phyloP scores from a whole-genome alignment of 2,888 invertebrate genomes.

The Noctua fimbriata region DNA sequence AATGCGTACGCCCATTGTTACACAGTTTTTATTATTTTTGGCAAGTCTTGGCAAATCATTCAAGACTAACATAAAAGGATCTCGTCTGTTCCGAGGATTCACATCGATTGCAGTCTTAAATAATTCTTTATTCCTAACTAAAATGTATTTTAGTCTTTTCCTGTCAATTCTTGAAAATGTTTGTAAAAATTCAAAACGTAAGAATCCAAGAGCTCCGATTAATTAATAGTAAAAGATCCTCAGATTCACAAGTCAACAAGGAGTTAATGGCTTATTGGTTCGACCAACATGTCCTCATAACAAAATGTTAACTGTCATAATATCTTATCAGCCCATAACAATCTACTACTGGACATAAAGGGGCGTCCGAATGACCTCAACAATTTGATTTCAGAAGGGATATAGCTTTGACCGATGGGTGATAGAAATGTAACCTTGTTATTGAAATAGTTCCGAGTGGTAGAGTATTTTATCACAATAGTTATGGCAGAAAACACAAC shows the following conservation, averaged over 20 bases:
- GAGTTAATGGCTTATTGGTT: constrained; percentile 34
- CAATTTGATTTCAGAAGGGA: constrained; percentile 27
- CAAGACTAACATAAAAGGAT: too few species aligned
- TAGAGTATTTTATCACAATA: neutral
- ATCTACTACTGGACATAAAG: constrained; percentile 40
- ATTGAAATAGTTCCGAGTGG: constrained; percentile 7
- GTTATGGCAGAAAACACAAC: neutral
- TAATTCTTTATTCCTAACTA: too few species aligned
- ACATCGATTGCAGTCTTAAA: too few species aligned
- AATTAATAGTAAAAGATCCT: too few species aligned
- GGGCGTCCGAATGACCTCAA: constrained; percentile 21
- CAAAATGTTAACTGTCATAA: constrained; percentile 25
- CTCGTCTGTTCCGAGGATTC: too few species aligned
- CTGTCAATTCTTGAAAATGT: too few species aligned
- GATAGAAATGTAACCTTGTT: constrained; percentile 22
- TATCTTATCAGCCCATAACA: constrained; percentile 43
- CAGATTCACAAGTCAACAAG: constrained; percentile 24
- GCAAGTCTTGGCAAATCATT: too few species aligned
- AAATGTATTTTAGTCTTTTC: too few species aligned
- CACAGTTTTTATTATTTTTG: too few species aligned
- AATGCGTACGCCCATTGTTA: too few species aligned
- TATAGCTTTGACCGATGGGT: constrained; percentile 11
- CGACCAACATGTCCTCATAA: constrained; percentile 19
- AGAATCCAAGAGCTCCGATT: too few species aligned
- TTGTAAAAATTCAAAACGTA: too few species aligned